Evolutionary conservation across 2,888 invertebrate genomes (phyloP).

Genomic region (Hoplodrina ambigua): DNA sequence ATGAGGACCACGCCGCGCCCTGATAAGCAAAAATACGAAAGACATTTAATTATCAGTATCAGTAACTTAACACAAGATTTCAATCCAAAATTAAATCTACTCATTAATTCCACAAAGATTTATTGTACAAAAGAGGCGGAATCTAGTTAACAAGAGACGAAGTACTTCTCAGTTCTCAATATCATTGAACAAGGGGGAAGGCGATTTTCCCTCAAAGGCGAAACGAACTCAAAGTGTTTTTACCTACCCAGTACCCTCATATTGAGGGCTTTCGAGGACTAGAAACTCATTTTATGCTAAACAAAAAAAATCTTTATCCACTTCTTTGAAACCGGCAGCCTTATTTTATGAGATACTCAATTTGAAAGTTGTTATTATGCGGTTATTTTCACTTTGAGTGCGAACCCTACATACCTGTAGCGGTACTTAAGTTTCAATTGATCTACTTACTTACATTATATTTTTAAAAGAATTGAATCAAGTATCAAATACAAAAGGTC

Average conservation of each 20-base stretch:
- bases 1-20: neutral
- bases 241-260: conserved; percentile 27
- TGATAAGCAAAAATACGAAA: neutral
- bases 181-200: conserved; percentile 35
- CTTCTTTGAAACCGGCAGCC: conserved; percentile 27
- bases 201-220: conserved; percentile 42
- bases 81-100: conserved; percentile 1
- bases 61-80: neutral
- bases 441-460: neutral
- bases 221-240: conserved; percentile 55
- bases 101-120: conserved; percentile 16
- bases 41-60: neutral
- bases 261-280: conserved; percentile 31
- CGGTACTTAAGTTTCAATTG: neutral
- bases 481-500: neutral
- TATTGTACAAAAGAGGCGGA: conserved; percentile 26
- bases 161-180: conserved; percentile 33
- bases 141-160: conserved; percentile 27
- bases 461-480: conserved; percentile 17
- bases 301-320: conserved; percentile 51
- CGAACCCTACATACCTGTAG: neutral
- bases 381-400: conserved; percentile 33
- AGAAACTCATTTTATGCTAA: conserved; percentile 59
- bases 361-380: conserved; percentile 43
- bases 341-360: conserved; percentile 47